Base-by-base conservation (phyloP, 2,797 vertebrate genomes). In the Sebastes trivittatus region DNA sequence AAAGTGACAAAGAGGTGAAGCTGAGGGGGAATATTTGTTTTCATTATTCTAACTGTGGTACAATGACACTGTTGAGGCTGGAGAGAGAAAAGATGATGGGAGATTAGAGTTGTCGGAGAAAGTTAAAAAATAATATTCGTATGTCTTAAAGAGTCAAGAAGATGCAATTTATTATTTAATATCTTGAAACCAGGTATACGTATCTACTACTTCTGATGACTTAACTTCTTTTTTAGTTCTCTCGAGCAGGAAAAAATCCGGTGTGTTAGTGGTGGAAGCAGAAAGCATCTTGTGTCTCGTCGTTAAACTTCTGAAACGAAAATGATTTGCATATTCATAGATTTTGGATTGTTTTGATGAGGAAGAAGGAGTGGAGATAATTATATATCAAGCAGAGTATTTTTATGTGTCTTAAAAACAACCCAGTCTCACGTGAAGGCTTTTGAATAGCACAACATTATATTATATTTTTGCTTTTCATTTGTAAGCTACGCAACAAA, bases 1-100 rank as follows among this genome's bases (percentile, higher is more conserved):
- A 73, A 32, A 77, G 32, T 16, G 36, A 61, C 49, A 69, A 75
- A 54, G 56, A 80, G 30, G 38, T 65, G 16, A 75, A 56, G 25
- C 11, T 2, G 7, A 55, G 38, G 34, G 6, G 27, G 7, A 4
- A 56, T 59, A n/a, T 32, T 5, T 38, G 42, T 79, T 54, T 30
- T 34, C n/a, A 27, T 62, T 49, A 29, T 29, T 69, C 7, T 30
- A 20, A n/a, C 7, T 13, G 60, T 56, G 6, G 66, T 16, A 27
- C n/a, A 38, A 34, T 46, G 71, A 20, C 16, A 30, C 32, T 58
- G 55, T 58, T 23, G 61, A 30, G 6, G 10, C 14, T 2, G 14
- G 8, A 42, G n/a, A 60, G 10, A 38, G 27, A 8, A 14, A 36
- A 1, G 23, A 66, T 14, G 9, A 14, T 52, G n/a, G 3, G 11